Conservation (phyloP, 2,797 vertebrate genomes). For the Epinephelus awoara region DNA sequence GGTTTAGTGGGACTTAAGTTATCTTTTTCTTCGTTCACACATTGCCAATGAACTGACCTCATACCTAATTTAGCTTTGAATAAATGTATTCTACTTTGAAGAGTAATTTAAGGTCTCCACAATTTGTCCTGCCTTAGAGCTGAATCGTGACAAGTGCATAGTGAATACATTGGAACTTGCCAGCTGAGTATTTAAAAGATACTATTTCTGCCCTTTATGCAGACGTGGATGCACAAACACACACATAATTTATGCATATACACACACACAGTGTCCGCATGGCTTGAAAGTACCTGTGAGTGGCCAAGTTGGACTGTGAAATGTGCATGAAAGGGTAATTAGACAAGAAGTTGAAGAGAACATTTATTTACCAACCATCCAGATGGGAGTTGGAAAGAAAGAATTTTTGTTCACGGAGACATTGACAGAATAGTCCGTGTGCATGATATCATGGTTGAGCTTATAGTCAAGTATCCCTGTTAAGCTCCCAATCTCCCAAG, state of each 20-base stretch:
- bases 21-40: too few species aligned
- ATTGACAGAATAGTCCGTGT: conserved; percentile 52
- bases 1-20: too few species aligned
- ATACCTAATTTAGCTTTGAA: too few species aligned
- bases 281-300: conserved; percentile 22
- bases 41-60: too few species aligned
- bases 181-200: not conserved
- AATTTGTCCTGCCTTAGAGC: too few species aligned
- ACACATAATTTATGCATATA: not conserved
- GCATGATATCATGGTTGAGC: conserved; percentile 62
- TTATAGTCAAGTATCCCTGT: conserved; percentile 56
- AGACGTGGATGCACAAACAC: conserved; percentile 9
- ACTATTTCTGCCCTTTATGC: conserved; percentile 13
- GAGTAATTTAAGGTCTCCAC: too few species aligned
- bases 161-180: conserved; percentile 13
- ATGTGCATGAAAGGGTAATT: conserved; percentile 49
- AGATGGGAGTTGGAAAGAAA: conserved; percentile 55
- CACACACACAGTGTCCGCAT: conserved; percentile 28
- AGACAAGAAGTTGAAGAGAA: conserved; percentile 47
- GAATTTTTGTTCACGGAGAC: conserved; percentile 49
- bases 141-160: not conserved
- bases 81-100: too few species aligned
- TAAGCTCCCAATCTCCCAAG: conserved; percentile 45
- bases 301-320: conserved; percentile 45
- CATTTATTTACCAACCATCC: conserved; percentile 59